A percentile compares a stretch with the other conserved stretches of the same genome.
Evolutionary conservation across 2,113 vertebrate species (phyloP).

Genomic region (Hippopotamus amphibius): DNA sequence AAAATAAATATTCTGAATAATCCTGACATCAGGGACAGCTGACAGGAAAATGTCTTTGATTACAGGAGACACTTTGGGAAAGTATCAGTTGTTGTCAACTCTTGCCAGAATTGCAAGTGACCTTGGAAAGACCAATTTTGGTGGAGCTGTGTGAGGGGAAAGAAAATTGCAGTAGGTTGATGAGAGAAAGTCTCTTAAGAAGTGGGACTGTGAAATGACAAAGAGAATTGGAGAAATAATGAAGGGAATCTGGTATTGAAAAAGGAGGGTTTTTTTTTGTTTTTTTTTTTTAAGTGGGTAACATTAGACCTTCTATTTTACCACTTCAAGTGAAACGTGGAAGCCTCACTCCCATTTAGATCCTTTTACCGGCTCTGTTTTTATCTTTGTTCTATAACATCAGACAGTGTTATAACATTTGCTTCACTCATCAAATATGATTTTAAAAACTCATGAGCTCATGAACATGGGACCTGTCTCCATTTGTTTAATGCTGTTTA

Average conservation of each 20-base stretch:
- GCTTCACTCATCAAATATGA: background rate
- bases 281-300: background rate
- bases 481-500: background rate
- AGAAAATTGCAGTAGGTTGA: background rate
- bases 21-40: background rate
- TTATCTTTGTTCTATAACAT: background rate
- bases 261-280: background rate
- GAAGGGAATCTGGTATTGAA: fast-evolving
- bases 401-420: background rate
- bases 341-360: too few species aligned
- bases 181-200: background rate
- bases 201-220: background rate
- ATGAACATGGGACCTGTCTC: background rate
- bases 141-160: background rate
- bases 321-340: background rate
- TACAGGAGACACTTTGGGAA: background rate
- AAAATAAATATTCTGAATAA: background rate
- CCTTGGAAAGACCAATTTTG: background rate
- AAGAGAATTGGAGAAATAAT: background rate
- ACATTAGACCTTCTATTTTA: background rate
- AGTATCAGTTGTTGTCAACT: background rate
- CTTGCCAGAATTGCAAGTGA: background rate
- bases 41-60: slow-evolving; percentile 2
- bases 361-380: background rate
- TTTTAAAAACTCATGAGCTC: background rate